phyloP scores from a whole-genome alignment of 1,140 invertebrate species.

The Hycleus phaleratus region DNA sequence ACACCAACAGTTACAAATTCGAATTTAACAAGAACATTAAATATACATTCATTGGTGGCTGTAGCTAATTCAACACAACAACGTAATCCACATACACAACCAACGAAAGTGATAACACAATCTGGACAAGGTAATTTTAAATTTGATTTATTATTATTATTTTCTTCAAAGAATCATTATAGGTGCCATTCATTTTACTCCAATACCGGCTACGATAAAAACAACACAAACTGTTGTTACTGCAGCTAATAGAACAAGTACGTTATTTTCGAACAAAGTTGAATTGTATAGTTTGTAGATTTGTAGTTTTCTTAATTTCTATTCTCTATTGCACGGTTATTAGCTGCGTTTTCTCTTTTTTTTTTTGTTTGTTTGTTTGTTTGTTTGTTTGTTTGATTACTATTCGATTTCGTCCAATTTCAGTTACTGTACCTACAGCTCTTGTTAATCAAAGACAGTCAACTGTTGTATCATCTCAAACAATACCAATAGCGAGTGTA shows the following conservation, averaged over 20 bases:
- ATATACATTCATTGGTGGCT: conserved; percentile 32
- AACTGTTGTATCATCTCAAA: conserved; percentile 30
- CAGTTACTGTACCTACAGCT: conserved; percentile 35
- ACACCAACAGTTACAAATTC: conserved; percentile 16
- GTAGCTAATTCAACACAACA: conserved; percentile 30
- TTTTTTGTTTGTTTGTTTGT: conserved; percentile 4
- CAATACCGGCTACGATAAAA: conserved; percentile 30
- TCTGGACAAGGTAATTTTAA: conserved; percentile 27
- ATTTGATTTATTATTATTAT: conserved; percentile 4
- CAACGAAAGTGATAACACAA: conserved; percentile 36
- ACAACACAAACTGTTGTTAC: conserved; percentile 23
- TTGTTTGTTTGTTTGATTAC: conserved; percentile 2
- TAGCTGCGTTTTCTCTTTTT: neutral
- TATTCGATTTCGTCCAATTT: neutral
- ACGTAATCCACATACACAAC: conserved; percentile 29
- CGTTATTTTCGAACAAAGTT: conserved; percentile 15
- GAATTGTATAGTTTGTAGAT: no score
- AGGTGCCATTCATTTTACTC: conserved; percentile 36
- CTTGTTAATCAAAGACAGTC: conserved; percentile 33
- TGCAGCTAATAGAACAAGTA: conserved; percentile 33
- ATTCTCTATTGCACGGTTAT: no score
- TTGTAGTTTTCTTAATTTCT: no score
- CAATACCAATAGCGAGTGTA: conserved; percentile 37
- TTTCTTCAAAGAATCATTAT: conserved; percentile 2
- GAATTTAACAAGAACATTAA: conserved; percentile 28